Evolutionary conservation across 2,113 vertebrate genomes (phyloP), one percentile per base, ranked within the genome.

Genomic region (Globicephala melas): DNA sequence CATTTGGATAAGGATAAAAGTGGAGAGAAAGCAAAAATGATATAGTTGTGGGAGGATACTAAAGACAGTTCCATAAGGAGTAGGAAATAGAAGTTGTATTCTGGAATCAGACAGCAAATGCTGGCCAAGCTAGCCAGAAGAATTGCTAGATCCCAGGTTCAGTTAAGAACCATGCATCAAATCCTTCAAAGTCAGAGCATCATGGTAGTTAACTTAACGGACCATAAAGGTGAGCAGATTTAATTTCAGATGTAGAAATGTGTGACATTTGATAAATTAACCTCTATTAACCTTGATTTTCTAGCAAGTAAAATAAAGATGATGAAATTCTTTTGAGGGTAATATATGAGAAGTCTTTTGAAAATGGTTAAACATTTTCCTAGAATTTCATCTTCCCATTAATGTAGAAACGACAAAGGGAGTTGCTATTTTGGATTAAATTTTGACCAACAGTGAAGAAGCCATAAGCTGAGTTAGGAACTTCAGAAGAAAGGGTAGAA

Each of bases 1-100:
- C 70, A 83, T 95, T 94, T 96, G 91, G 83, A 58, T 60, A 18
- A 79, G 25, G n/a, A 83, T 73, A 76, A 90, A 92, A 88, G 67
- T 31, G 82, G 91, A 74, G 11, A 89, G 31, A 79, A 87, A 86
- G 65, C 65, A 86, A 91, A 95, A 91, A 31, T 77, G 70, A 91
- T 12, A 55, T 21, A 55, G 26, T 33, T 62, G 94, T 97, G 84
- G 88, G 92, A 93, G 38, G 81, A 71, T 62, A 28, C 91, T 47
- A 92, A 95, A 94, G 50, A 68, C 31, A 25, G 80, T 88, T 92
- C 33, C 36, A 58, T 84, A 38, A 74, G 58, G 84, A 97, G 58
- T 23, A 53, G 89, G 85, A 95, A 97, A 87, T 50, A 94, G 77
- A 85, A 73, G 55, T 81, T 82, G 82, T 50, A 67, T 47, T 91